Percentiles rank a stretch among this genome's conserved stretches.
Evolutionary conservation across 2,797 vertebrate species (phyloP).

Genomic region (Nothura maculosa): DNA sequence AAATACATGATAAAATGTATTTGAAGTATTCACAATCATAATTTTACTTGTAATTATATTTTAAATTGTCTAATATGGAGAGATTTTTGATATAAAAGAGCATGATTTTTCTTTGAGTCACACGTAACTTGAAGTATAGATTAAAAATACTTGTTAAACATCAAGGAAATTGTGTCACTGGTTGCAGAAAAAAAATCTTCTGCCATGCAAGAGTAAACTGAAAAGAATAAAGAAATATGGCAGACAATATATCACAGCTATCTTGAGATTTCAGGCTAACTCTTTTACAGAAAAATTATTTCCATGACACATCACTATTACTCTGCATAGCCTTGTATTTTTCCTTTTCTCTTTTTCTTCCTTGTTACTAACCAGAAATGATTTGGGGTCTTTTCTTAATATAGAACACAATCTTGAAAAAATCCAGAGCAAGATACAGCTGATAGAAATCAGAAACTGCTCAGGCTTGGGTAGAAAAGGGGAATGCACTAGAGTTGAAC

Average conservation of each 20-base stretch:
- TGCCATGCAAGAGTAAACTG: neutral
- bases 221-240: neutral
- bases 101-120: neutral
- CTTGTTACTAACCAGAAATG: neutral
- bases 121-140: neutral
- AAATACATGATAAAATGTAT: neutral
- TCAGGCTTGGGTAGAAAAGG: neutral
- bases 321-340: neutral
- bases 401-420: neutral
- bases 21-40: neutral
- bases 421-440: neutral
- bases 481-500: neutral
- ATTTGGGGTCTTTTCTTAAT: neutral
- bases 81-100: neutral
- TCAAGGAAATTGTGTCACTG: neutral
- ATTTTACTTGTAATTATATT: conserved; percentile 1
- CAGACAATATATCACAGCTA: conserved; percentile 1
- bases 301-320: neutral
- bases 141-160: neutral
- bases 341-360: neutral
- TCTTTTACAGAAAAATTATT: neutral
- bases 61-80: neutral
- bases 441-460: neutral
- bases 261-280: neutral
- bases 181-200: neutral